These are phyloP conservation scores for Euwallacea similis DNA, from an alignment of 1,140 invertebrate genomes.

Conservation along the genomic window DNA sequence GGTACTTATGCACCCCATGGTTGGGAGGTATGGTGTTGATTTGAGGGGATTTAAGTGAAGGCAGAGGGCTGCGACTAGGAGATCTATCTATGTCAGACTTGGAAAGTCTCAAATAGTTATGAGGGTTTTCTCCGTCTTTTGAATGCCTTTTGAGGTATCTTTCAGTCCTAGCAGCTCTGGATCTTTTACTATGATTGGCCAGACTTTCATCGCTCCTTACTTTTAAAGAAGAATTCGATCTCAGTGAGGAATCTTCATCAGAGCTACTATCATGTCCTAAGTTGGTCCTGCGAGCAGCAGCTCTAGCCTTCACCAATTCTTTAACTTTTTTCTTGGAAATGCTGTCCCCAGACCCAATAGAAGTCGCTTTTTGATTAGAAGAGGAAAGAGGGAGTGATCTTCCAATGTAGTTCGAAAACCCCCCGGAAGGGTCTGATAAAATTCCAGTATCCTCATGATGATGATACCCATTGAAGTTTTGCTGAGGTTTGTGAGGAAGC, in stretches of 20 bases:
- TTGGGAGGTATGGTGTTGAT: conserved; percentile 51
- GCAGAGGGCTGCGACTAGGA: conserved; percentile 44
- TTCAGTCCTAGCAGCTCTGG: conserved; percentile 73
- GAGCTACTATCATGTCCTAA: conserved; percentile 68
- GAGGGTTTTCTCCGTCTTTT: conserved; percentile 64
- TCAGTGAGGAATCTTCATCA: conserved; percentile 66
- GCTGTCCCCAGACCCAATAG: conserved; percentile 56
- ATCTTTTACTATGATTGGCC: conserved; percentile 53
- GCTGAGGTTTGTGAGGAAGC: conserved; percentile 33
- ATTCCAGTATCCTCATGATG: conserved; percentile 55
- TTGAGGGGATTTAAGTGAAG: conserved; percentile 30
- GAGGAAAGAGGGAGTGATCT: conserved; percentile 43
- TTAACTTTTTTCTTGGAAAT: conserved; percentile 59
- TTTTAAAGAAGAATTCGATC: conserved; percentile 65
- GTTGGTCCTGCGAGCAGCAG: conserved; percentile 63
- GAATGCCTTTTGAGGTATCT: conserved; percentile 75
- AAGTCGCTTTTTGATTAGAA: conserved; percentile 27
- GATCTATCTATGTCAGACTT: conserved; percentile 49
- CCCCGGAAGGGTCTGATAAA: conserved; percentile 48
- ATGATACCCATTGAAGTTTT: conserved; percentile 41
- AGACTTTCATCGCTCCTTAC: conserved; percentile 70
- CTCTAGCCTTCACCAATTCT: conserved; percentile 64
- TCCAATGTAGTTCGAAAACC: conserved; percentile 56
- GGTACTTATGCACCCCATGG: conserved; percentile 44
- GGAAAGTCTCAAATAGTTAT: conserved; percentile 47